Percentiles rank a stretch among this genome's conserved stretches.
Evolutionary conservation across 2,113 vertebrate species (phyloP).

Genomic region (Eulemur macaco): DNA sequence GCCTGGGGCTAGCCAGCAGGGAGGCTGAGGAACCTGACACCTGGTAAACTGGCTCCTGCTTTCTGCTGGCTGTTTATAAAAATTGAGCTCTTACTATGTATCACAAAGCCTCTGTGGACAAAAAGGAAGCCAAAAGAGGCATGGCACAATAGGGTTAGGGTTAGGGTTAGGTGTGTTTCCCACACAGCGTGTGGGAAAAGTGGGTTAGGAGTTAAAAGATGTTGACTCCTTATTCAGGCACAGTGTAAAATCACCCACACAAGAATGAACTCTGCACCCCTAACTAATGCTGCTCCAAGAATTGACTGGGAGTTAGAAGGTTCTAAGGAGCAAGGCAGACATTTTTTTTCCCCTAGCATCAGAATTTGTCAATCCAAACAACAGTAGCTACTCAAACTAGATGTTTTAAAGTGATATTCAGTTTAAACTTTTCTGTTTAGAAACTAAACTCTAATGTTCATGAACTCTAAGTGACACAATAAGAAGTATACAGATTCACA

Average conservation of each 20-base stretch:
- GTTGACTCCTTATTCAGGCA: neutral
- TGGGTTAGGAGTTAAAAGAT: neutral
- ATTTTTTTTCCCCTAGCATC: neutral
- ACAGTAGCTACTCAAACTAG: neutral
- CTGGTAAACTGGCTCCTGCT: neutral
- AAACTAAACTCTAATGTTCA: neutral
- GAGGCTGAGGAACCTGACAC: neutral
- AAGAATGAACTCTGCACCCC: neutral
- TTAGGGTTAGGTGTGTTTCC: no score
- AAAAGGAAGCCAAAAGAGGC: neutral
- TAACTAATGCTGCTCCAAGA: neutral
- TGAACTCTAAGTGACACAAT: neutral
- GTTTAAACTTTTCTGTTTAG: neutral
- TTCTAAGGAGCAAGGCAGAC: neutral
- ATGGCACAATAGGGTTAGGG: neutral
- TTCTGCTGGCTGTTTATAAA: neutral
- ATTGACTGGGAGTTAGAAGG: neutral
- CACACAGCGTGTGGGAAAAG: neutral
- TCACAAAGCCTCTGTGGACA: neutral
- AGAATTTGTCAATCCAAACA: neutral
- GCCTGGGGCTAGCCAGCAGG: neutral
- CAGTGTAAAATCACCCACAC: neutral
- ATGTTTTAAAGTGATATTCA: neutral
- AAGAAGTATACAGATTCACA: neutral
- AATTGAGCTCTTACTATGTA: neutral